Conservation (phyloP, 2,113 vertebrate species). For the Rousettus leschenaultii region DNA sequence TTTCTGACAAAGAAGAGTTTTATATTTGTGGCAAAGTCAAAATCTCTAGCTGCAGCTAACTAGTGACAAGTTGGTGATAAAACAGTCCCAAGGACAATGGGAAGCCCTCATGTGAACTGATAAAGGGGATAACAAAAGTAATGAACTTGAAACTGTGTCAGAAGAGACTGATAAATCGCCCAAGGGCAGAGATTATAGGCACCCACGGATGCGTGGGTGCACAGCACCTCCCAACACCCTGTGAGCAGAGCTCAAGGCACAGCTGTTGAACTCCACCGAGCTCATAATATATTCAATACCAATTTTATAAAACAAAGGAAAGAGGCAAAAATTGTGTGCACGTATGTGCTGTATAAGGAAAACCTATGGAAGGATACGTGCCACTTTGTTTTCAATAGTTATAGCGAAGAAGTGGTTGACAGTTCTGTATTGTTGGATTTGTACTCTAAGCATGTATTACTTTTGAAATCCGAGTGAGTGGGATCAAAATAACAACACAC, state of each 20-base stretch:
- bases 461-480: not conserved
- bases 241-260: not conserved
- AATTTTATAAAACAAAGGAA: not conserved
- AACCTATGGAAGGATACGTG: fast-evolving
- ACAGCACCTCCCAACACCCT: not conserved
- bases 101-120: not conserved
- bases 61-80: not conserved
- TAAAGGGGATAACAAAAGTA: not conserved
- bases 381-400: not conserved
- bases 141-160: not conserved
- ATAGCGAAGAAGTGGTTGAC: not conserved
- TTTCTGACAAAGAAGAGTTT: conserved; percentile 19
- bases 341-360: fast-evolving
- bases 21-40: not conserved
- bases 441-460: not conserved
- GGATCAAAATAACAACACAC: not conserved
- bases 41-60: conserved; percentile 24
- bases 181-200: not conserved
- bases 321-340: not conserved
- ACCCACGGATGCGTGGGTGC: not conserved
- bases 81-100: not conserved
- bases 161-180: not conserved
- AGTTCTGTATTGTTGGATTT: not conserved
- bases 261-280: not conserved
- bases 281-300: fast-evolving